Evolutionary conservation across 2,113 vertebrate genomes (phyloP).

Genomic region (Alligator mississippiensis): DNA sequence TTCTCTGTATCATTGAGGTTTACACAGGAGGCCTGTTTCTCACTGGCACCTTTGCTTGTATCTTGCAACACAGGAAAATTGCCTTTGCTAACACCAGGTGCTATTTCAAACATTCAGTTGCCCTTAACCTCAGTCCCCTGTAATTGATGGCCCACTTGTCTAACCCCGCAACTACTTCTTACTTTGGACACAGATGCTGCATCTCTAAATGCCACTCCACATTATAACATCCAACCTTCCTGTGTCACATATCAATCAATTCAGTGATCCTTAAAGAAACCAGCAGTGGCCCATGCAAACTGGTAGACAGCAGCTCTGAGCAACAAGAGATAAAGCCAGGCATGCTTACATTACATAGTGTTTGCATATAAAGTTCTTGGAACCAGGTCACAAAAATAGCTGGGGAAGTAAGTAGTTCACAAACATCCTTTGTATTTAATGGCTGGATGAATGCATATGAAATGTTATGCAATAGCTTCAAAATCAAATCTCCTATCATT

Average conservation of each 20-base stretch:
- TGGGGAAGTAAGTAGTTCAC: conserved; percentile 15
- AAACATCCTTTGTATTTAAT: not conserved
- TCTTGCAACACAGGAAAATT: conserved; percentile 75
- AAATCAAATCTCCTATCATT: not conserved
- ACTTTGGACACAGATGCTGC: conserved; percentile 66
- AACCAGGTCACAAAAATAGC: not conserved
- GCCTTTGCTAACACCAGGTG: conserved; percentile 74
- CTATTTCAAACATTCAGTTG: conserved; percentile 74
- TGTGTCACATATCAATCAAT: conserved; percentile 54
- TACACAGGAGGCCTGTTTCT: conserved; percentile 30
- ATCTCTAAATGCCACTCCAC: conserved; percentile 29
- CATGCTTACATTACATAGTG: conserved; percentile 42
- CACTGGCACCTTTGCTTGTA: conserved; percentile 17
- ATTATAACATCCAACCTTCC: conserved; percentile 58
- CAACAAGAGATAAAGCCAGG: conserved; percentile 54
- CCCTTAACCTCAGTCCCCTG: conserved; percentile 64
- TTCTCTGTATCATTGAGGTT: conserved; percentile 41
- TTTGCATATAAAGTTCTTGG: not conserved
- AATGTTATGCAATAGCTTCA: not conserved
- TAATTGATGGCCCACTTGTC: conserved; percentile 73
- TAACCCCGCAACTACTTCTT: conserved; percentile 62
- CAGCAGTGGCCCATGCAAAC: conserved; percentile 59
- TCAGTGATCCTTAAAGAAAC: conserved; percentile 41
- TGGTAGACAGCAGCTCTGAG: conserved; percentile 57
- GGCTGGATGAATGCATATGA: not conserved